Evolutionary conservation across 37 sponge, comb jelly and placozoan species (phyloP), one percentile per base, ranked within the genome.

Genomic region (Spongia lamella): DNA sequence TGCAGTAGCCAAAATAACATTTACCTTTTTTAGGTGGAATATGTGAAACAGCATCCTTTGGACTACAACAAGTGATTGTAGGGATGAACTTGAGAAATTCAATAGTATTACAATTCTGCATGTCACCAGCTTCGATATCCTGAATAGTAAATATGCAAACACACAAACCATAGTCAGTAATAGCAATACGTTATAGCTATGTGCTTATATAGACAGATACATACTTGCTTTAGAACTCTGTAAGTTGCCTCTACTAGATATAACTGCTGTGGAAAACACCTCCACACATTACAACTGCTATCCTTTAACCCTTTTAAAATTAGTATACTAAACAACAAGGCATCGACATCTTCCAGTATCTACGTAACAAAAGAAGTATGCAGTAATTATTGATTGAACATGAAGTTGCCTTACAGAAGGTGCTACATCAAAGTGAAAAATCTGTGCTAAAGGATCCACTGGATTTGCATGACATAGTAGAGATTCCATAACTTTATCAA

Each of bases 261-360:
- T 31, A 84, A 54, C 21, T 89, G 80, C 21, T 32, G 53, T 31
- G 53, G 37, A 39, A 80, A 68, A 25, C 76, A 62, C 38, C 81
- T 75, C 90, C 90, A 89, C 6, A 89, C 81, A 15, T 61, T 64
- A 19, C 90, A 85, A 31, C 63, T 66, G n/a, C 66, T 69, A 54
- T 89, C 90, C 60, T 27, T 53, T n/a, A 89, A 33, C 0, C 76
- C 76, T 32, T 65, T 34, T 24, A 83, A 77, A 27, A 89, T 63
- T 19, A 89, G 68, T 30, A 89, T 54, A 7, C 38, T 54, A 53
- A 89, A 89, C 15, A 50, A 47, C 11, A 36, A 2, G 31, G 62
- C 17, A 30, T n/a, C 26, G 26, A 47, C 52, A 50, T 13, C 13
- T 59, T 7, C 15, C 32, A 70, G 27, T 50, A 53, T 21, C n/a